Conservation (phyloP, 2,888 invertebrate species). For the Apomyelois bistriatella region DNA sequence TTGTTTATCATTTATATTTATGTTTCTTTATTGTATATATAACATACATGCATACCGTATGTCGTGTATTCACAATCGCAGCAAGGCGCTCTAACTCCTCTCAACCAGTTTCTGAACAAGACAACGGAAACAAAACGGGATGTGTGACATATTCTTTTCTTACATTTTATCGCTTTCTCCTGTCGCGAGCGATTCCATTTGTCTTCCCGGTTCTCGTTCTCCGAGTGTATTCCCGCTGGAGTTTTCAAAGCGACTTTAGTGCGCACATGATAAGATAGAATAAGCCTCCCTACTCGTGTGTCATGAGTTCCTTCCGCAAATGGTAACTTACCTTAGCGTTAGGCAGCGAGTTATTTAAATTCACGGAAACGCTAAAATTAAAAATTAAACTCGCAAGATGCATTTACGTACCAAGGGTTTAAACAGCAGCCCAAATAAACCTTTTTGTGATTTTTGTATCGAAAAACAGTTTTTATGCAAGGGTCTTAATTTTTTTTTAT, state of each 20-base stretch:
- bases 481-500: too few relatives aligned
- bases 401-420: too few relatives aligned
- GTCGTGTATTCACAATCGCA: not conserved
- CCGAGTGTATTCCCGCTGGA: slow-evolving; percentile 59
- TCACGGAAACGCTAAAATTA: too few relatives aligned
- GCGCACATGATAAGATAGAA: slow-evolving; percentile 62
- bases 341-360: too few relatives aligned
- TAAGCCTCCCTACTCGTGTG: slow-evolving; percentile 62
- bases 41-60: too few relatives aligned
- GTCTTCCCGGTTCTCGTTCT: slow-evolving; percentile 40
- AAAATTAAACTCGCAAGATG: too few relatives aligned
- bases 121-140: slow-evolving; percentile 12
- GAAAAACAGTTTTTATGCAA: too few relatives aligned
- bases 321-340: not conserved
- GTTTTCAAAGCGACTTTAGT: slow-evolving; percentile 65
- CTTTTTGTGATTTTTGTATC: too few relatives aligned
- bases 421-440: too few relatives aligned
- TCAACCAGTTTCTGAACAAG: not conserved
- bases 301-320: slow-evolving; percentile 39
- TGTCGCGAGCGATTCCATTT: slow-evolving; percentile 56
- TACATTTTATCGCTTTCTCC: slow-evolving; percentile 45
- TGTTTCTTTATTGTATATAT: too few relatives aligned
- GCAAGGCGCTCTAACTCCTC: not conserved
- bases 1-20: too few relatives aligned
- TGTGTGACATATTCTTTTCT: slow-evolving; percentile 36